Percentiles rank a stretch among this genome's conserved stretches.
Evolutionary conservation across 2,113 vertebrate genomes (phyloP).

Genomic region (Colossoma macropomum): DNA sequence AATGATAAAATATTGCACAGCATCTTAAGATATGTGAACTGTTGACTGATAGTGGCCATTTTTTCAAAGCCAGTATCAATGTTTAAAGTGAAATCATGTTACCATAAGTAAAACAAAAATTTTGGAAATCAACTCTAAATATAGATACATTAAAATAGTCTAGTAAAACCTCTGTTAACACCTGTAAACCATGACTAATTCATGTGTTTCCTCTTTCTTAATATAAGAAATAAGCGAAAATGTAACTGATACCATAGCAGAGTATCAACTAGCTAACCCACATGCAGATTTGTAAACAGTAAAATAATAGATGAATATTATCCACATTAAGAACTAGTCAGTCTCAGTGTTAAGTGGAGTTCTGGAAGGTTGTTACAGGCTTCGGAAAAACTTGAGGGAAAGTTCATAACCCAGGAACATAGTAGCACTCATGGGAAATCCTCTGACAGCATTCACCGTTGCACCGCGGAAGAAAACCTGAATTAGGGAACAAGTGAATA

Average conservation of each 20-base stretch:
- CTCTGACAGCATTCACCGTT: conserved; percentile 86
- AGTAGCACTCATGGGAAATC: conserved; percentile 93
- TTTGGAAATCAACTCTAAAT: conserved; percentile 16
- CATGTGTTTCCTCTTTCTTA: conserved; percentile 66
- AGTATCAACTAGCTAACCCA: conserved; percentile 19
- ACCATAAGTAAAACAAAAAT: conserved; percentile 23
- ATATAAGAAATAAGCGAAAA: conserved; percentile 74
- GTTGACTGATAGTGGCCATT: not conserved
- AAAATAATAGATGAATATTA: not conserved
- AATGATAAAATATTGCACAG: not conserved
- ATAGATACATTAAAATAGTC: conserved; percentile 32
- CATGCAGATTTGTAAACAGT: not conserved
- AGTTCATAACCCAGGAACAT: conserved; percentile 97
- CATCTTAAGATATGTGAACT: not conserved
- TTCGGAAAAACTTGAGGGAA: conserved; percentile 86
- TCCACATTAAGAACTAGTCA: not conserved
- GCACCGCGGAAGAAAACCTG: conserved; percentile 96
- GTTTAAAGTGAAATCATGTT: not conserved
- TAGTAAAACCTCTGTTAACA: conserved; percentile 15
- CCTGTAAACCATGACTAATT: conserved; percentile 31
- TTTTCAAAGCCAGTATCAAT: not conserved
- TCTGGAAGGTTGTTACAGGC: conserved; percentile 52
- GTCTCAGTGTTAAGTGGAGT: not conserved
- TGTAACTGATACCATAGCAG: conserved; percentile 43
- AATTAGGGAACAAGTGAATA: not conserved